These are phyloP conservation scores for Serrognathus titanus DNA, from an alignment of 2,888 invertebrate species.

Conservation along the genomic window DNA sequence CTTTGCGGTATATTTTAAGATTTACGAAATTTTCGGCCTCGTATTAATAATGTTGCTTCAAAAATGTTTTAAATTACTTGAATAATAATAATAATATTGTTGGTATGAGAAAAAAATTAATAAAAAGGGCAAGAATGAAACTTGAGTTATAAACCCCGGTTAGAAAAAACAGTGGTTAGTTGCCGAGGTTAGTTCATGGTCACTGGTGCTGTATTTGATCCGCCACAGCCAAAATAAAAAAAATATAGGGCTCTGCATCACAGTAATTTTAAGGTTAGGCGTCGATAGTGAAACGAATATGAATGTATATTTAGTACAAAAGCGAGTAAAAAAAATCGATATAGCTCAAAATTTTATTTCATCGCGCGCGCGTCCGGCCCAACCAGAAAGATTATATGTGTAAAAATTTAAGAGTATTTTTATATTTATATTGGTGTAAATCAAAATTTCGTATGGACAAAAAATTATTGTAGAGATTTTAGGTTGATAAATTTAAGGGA, in stretches of 20 bases:
- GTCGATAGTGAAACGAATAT: conserved; percentile 53
- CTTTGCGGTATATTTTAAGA: too few species aligned
- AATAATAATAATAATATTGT: too few species aligned
- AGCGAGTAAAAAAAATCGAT: conserved; percentile 45
- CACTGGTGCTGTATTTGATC: conserved; percentile 44
- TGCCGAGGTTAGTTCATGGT: conserved; percentile 47
- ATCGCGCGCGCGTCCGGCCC: conserved; percentile 32
- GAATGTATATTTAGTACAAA: conserved; percentile 47
- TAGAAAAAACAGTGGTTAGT: conserved; percentile 40
- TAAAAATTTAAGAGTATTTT: conserved; percentile 53
- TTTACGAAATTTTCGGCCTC: too few species aligned
- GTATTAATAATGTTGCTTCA: too few species aligned
- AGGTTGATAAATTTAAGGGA: conserved; percentile 54
- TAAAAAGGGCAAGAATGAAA: conserved; percentile 16
- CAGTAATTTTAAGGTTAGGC: conserved; percentile 50
- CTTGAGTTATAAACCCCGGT: conserved; percentile 35
- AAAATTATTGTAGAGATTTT: conserved; percentile 50
- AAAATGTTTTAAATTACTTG: too few species aligned
- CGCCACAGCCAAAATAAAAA: conserved; percentile 38
- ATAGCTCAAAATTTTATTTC: conserved; percentile 52
- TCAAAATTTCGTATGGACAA: conserved; percentile 53
- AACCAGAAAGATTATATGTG: conserved; percentile 48
- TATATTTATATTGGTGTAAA: conserved; percentile 54
- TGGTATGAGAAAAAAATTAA: not conserved
- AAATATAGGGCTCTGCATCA: conserved; percentile 35